phyloP scores from a whole-genome alignment of 2,797 vertebrate genomes.

The Clamator glandarius region DNA sequence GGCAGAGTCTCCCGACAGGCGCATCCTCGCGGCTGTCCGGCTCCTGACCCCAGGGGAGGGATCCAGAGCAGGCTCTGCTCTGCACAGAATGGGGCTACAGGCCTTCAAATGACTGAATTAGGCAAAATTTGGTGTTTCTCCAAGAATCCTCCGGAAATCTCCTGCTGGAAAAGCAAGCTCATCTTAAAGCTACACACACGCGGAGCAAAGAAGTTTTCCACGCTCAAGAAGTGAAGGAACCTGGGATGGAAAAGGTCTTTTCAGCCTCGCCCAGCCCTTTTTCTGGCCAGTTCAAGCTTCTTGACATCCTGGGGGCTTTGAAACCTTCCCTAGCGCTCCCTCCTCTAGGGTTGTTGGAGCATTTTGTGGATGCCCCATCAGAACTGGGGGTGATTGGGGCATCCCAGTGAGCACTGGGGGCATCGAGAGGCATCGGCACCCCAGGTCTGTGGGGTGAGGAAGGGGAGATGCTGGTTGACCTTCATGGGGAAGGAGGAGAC shows the following conservation, averaged over 20 bases:
- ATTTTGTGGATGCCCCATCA: accelerated
- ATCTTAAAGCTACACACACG: conserved; percentile 25
- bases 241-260: not conserved
- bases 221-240: not conserved
- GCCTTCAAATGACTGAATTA: conserved; percentile 51
- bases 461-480: not conserved
- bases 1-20: accelerated
- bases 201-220: not conserved
- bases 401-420: not conserved
- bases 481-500: not conserved
- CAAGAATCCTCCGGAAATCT: conserved; percentile 69
- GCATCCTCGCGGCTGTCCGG: not conserved
- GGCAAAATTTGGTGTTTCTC: conserved; percentile 60
- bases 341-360: accelerated
- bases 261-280: not conserved
- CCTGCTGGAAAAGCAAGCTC: conserved; percentile 68
- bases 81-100: accelerated
- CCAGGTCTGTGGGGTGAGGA: accelerated
- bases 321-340: accelerated
- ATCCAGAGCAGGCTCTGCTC: accelerated
- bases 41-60: not conserved
- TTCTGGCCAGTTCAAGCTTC: not conserved
- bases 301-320: not conserved
- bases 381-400: not conserved
- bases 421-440: not conserved